Evolutionary conservation across 2,888 invertebrate species (phyloP).

Genomic region (Leptothorax acervorum): DNA sequence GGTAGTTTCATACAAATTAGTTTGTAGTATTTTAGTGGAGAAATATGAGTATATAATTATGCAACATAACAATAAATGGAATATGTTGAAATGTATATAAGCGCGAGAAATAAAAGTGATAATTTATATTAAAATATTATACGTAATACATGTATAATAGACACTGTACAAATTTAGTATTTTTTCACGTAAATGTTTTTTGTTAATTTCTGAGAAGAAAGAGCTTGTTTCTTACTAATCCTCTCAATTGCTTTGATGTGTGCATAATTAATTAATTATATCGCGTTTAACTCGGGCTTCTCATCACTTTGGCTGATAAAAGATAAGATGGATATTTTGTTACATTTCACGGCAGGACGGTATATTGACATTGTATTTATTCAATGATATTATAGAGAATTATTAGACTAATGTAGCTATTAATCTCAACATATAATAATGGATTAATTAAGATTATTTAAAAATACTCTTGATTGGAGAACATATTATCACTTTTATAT

Average conservation of each 20-base stretch:
- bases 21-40: neutral
- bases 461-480: neutral
- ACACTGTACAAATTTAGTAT: neutral
- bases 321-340: neutral
- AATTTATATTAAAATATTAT: neutral
- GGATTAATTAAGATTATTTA: neutral
- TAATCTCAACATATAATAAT: neutral
- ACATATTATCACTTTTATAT: neutral
- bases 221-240: neutral
- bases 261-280: slow-evolving; percentile 4
- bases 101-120: neutral
- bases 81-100: neutral
- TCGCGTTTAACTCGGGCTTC: neutral
- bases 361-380: neutral
- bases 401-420: neutral
- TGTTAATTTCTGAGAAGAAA: neutral
- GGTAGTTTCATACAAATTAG: neutral
- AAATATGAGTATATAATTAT: neutral
- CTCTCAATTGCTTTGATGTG: neutral
- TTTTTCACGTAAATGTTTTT: neutral
- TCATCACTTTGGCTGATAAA: neutral
- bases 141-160: neutral
- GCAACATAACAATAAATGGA: neutral
- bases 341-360: neutral
- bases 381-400: neutral